Conservation (phyloP, 2,888 invertebrate genomes). For the Patella pellucida region DNA sequence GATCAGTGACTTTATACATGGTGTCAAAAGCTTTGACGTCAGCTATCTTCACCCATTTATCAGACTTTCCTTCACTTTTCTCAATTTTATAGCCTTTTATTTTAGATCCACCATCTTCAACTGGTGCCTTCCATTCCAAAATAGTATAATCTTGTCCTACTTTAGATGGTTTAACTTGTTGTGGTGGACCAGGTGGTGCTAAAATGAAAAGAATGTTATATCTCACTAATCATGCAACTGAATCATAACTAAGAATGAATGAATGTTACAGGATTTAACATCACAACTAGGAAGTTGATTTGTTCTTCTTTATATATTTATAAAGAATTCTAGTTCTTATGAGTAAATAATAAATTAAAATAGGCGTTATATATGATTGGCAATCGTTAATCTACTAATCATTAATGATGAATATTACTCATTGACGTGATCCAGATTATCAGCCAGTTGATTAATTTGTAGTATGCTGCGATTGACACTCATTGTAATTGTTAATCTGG, state of each 20-base stretch:
- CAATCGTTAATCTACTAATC: too few species aligned
- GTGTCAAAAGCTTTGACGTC: conserved; percentile 29
- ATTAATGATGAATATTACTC: too few species aligned
- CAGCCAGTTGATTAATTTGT: too few species aligned
- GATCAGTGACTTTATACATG: conserved; percentile 37
- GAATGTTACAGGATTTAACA: not conserved
- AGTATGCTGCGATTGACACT: too few species aligned
- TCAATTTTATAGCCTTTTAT: conserved; percentile 44
- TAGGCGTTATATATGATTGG: too few species aligned
- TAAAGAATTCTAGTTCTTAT: too few species aligned
- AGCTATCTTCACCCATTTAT: conserved; percentile 29
- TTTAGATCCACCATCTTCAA: conserved; percentile 51
- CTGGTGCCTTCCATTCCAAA: conserved; percentile 63
- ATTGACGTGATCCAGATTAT: too few species aligned
- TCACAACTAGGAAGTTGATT: not conserved
- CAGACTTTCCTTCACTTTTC: conserved; percentile 24
- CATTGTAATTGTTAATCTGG: too few species aligned
- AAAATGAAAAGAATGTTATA: not conserved
- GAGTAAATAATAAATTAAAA: too few species aligned
- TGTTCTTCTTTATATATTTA: not conserved
- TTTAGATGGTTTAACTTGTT: conserved; percentile 20
- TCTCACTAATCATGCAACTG: not conserved
- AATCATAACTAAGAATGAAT: conserved; percentile 1
- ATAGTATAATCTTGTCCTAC: conserved; percentile 26
- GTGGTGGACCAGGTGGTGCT: conserved; percentile 30